Evolutionary conservation across 1,140 invertebrate species (phyloP).

Genomic region (Meloidogyne hapla): DNA sequence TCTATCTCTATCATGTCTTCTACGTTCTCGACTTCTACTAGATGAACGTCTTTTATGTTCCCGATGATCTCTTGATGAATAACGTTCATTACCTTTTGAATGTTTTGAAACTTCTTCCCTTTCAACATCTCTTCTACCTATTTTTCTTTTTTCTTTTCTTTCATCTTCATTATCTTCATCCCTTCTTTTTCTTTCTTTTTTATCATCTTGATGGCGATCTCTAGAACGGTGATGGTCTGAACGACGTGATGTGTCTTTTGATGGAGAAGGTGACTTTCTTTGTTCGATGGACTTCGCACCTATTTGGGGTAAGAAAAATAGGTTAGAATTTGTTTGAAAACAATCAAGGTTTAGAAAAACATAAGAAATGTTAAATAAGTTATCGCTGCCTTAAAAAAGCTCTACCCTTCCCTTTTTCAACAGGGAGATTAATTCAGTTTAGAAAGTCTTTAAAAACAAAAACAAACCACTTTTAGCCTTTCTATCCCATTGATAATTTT

Average conservation of each 20-base stretch:
- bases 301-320: not conserved
- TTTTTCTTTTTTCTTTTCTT: not conserved
- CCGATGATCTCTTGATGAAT: not conserved
- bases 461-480: constrained; percentile 22
- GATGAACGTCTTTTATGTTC: not conserved
- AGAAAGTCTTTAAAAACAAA: not conserved
- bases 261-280: not conserved
- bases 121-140: not conserved
- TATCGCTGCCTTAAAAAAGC: no score
- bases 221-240: not conserved
- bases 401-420: no score
- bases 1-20: not conserved
- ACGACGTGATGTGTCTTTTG: not conserved
- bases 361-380: no score
- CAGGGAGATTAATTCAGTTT: no score
- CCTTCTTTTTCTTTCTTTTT: not conserved
- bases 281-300: not conserved
- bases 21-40: constrained; percentile 1
- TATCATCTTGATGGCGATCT: not conserved
- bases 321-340: not conserved
- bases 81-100: no score
- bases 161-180: not conserved
- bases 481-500: constrained; percentile 59
- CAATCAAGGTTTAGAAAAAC: no score
- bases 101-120: no score